Conservation (phyloP, 2,113 vertebrate genomes). For the Hypanus sabinus region DNA sequence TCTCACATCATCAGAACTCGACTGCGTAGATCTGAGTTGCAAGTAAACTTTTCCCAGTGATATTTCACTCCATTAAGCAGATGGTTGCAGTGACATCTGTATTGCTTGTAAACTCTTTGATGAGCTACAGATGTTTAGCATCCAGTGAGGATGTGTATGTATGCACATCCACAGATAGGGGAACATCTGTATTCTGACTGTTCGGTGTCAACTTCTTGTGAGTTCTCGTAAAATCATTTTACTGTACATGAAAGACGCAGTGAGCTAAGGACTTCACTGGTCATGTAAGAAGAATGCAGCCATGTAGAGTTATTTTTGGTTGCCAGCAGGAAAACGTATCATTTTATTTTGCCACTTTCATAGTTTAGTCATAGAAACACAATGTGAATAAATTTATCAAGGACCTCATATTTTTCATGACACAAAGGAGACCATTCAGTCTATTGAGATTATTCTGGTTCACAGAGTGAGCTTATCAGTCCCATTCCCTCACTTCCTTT, state of each 20-base stretch:
- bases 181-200: neutral
- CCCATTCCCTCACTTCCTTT: too few relatives aligned
- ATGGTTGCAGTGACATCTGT: constrained; percentile 30
- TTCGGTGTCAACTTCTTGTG: constrained; percentile 20
- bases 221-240: constrained; percentile 26
- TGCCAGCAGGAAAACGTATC: neutral
- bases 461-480: too few relatives aligned
- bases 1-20: constrained; percentile 15
- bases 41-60: constrained; percentile 31
- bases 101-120: constrained; percentile 24
- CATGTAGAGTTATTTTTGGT: neutral
- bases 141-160: constrained; percentile 2
- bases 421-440: too few relatives aligned
- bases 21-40: neutral
- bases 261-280: neutral
- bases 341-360: neutral
- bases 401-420: neutral
- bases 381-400: neutral
- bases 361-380: neutral
- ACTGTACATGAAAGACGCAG: neutral
- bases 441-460: too few relatives aligned
- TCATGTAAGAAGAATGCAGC: neutral
- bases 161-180: neutral
- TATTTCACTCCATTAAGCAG: constrained; percentile 1
- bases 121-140: constrained; percentile 29